A percentile compares a stretch with the other conserved stretches of the same genome.
Conservation (phyloP, 2,888 invertebrate species). For the Eupithecia vulgata region DNA sequence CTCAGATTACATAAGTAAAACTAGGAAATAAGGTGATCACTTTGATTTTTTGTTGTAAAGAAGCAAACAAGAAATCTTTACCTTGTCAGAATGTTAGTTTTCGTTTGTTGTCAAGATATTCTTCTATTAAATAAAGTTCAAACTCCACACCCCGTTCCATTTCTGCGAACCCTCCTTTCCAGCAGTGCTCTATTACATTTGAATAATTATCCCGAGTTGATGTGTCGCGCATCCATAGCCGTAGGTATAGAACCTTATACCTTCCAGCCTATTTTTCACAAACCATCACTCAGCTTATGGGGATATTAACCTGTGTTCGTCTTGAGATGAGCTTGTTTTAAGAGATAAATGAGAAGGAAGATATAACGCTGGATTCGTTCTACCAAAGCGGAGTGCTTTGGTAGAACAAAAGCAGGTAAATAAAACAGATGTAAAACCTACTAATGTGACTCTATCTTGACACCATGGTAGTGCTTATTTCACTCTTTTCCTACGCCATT, state of each 20-base stretch:
- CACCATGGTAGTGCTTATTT: no score
- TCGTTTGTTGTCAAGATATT: background rate
- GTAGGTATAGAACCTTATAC: slow-evolving; percentile 45
- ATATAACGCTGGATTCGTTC: background rate
- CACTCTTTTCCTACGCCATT: no score
- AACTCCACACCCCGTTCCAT: slow-evolving; percentile 11
- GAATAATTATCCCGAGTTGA: slow-evolving; percentile 77
- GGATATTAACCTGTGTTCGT: slow-evolving; percentile 41
- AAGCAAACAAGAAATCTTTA: no score
- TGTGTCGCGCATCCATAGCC: slow-evolving; percentile 59
- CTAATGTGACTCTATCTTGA: no score
- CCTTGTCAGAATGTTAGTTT: no score
- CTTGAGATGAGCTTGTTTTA: slow-evolving; percentile 30
- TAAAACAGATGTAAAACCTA: no score
- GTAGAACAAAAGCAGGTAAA: no score
- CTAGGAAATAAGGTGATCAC: no score
- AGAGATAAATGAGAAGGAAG: background rate
- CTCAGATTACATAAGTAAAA: no score
- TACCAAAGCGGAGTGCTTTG: background rate
- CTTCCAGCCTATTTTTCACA: slow-evolving; percentile 46
- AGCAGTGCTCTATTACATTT: slow-evolving; percentile 75
- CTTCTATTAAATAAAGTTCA: background rate
- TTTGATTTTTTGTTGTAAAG: no score
- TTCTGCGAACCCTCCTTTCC: slow-evolving; percentile 50
- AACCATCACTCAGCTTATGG: slow-evolving; percentile 40